Evolutionary conservation across 2,888 invertebrate species (phyloP), one percentile per base, ranked within the genome.

Genomic region (Cerastis leucographa): DNA sequence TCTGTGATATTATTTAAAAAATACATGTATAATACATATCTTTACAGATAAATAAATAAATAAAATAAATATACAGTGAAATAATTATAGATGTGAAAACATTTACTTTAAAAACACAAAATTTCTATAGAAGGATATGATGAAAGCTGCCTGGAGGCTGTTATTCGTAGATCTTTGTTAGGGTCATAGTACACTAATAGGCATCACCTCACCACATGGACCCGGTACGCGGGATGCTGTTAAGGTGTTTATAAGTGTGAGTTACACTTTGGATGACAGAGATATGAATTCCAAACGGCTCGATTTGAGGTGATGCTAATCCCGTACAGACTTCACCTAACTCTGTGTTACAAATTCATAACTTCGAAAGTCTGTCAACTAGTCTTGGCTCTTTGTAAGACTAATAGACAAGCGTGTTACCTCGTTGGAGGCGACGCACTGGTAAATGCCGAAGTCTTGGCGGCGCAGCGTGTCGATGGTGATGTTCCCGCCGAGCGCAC

Each of bases 381-480:
- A 61, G 22, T 22, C 3, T 9, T 68, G 19, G 6, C 3, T 19
- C 11, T 40, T 35, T 12, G 65, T 46, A 46, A 46, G 46, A 17
- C 17, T 14, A 22, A 29, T 22, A n/a, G 8, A n/a, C 5, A 9
- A 25, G n/a, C 9, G n/a, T 35, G 22, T 62, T 72, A 96, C 97
- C 97, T 99, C 99, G 94, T 99, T 99, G 83, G 98, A 98, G 42
- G 99, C 99, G 88, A 99, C 98, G 96, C 99, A 99, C 95, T 99
- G 99, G 94, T 99, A 99, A 93, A 98, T 98, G 67, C 99, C 99
- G 94, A 99, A 99, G 97, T 99, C 99, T 83, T 98, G 98, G 66
- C 99, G 97, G 17, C 98, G 97, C 88, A 99, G 97, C 89, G 98
- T 98, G 91, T 98, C 98, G 86, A 99, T 98, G 85, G 99, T 99